These are phyloP conservation scores for Calliopum simillimum DNA, from an alignment of 2,888 invertebrate genomes.

Conservation along the genomic window DNA sequence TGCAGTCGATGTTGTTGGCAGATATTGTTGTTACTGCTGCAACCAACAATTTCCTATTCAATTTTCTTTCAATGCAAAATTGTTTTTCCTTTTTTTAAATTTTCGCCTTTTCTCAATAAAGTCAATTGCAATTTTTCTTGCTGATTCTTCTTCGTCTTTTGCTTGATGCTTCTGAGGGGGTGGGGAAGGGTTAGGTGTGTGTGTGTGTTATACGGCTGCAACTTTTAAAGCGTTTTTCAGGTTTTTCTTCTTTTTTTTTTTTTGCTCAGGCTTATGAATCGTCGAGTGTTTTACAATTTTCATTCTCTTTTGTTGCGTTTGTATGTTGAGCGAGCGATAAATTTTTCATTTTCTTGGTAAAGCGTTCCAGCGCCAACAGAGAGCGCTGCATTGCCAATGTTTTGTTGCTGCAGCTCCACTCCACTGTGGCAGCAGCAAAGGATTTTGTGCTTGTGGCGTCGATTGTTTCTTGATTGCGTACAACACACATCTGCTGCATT, in stretches of 20 bases:
- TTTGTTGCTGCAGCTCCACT: slow-evolving; percentile 35
- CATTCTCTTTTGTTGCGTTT: slow-evolving; percentile 14
- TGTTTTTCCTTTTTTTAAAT: slow-evolving; percentile 10
- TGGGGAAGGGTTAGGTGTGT: not conserved
- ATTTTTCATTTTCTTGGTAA: slow-evolving; percentile 60
- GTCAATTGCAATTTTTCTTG: slow-evolving; percentile 28
- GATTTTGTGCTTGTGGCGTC: slow-evolving; percentile 51
- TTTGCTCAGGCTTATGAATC: slow-evolving; percentile 24
- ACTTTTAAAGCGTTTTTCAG: slow-evolving; percentile 23
- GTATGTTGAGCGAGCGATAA: slow-evolving; percentile 47
- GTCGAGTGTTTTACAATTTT: slow-evolving; percentile 25
- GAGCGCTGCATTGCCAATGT: not conserved
- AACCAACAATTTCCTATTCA: slow-evolving; percentile 23
- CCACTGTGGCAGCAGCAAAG: slow-evolving; percentile 32
- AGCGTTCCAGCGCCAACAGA: slow-evolving; percentile 46
- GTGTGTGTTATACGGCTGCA: slow-evolving; percentile 3
- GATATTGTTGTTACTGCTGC: slow-evolving; percentile 2
- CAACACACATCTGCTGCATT: slow-evolving; percentile 26
- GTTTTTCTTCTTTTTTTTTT: slow-evolving; percentile 1
- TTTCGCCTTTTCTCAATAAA: not conserved
- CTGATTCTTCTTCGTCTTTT: slow-evolving; percentile 2
- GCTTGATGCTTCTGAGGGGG: not conserved
- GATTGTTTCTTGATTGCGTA: slow-evolving; percentile 61
- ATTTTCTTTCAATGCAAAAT: slow-evolving; percentile 24
- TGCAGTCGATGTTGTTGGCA: slow-evolving; percentile 1